phyloP scores from a whole-genome alignment of 2,113 vertebrate species.

The Empidonax traillii region DNA sequence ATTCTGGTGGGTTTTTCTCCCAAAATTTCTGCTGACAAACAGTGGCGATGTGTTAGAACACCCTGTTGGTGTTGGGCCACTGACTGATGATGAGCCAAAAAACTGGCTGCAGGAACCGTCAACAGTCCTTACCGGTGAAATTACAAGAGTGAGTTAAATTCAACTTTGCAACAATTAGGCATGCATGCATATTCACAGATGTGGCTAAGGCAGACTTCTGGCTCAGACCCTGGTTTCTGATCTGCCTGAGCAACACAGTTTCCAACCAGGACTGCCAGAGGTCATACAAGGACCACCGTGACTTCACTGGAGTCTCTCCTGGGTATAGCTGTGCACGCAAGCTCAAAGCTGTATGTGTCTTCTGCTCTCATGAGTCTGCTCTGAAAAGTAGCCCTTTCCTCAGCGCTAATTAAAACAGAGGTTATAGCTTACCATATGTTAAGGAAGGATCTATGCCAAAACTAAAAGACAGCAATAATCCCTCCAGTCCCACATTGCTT shows the following conservation, averaged over 20 bases:
- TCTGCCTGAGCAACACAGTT: not conserved
- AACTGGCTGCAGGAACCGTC: fast-evolving
- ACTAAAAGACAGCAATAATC: not conserved
- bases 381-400: not conserved
- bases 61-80: not conserved
- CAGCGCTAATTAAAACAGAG: not conserved
- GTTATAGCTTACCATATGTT: not conserved
- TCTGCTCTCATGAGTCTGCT: not conserved
- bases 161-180: not conserved
- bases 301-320: not conserved
- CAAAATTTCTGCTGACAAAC: slow-evolving; percentile 27
- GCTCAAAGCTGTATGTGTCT: not conserved
- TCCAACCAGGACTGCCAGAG: not conserved
- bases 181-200: not conserved
- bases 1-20: not conserved
- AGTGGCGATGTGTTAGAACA: not conserved
- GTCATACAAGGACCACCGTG: not conserved
- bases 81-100: not conserved
- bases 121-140: not conserved
- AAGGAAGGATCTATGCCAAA: not conserved
- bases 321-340: not conserved
- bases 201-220: not conserved
- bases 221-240: not conserved
- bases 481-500: not conserved
- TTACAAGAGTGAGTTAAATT: not conserved